These are phyloP conservation scores for Ramphastos sulfuratus DNA, from an alignment of 2,113 vertebrate species.

Conservation along the genomic window DNA sequence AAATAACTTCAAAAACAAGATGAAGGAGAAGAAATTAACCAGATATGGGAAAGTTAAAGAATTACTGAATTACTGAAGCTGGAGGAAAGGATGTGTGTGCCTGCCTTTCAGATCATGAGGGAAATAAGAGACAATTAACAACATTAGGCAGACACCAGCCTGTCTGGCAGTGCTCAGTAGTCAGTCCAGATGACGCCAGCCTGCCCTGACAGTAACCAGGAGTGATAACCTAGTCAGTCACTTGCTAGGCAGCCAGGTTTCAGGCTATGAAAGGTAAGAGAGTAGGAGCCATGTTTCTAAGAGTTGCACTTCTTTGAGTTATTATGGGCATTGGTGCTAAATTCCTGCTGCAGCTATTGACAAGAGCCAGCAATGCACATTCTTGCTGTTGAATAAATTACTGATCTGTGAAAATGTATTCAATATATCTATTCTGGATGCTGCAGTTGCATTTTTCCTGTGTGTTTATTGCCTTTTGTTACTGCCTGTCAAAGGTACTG, in stretches of 20 bases:
- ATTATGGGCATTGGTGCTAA: conserved; percentile 12
- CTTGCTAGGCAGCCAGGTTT: neutral
- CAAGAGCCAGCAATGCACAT: neutral
- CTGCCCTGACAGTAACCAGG: neutral
- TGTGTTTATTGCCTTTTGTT: conserved; percentile 49
- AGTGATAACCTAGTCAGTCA: neutral
- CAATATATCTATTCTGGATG: neutral
- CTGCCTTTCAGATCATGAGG: neutral
- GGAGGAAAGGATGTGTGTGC: neutral
- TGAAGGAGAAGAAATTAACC: neutral
- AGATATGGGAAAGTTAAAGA: neutral
- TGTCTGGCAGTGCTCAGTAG: neutral
- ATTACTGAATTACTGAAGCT: neutral
- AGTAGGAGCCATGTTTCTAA: neutral
- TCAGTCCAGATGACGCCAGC: neutral
- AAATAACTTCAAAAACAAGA: neutral
- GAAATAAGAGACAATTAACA: neutral
- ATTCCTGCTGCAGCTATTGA: conserved; percentile 1
- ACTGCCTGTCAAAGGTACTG: conserved; percentile 8
- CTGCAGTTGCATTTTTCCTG: conserved; percentile 25
- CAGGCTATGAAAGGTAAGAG: conserved; percentile 27
- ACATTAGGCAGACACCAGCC: neutral
- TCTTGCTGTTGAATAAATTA: neutral
- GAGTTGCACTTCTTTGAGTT: neutral
- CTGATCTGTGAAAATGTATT: conserved; percentile 39